Evolutionary conservation across 1,140 invertebrate genomes (phyloP), one percentile per base, ranked within the genome.

Genomic region (Bombyx mori): DNA sequence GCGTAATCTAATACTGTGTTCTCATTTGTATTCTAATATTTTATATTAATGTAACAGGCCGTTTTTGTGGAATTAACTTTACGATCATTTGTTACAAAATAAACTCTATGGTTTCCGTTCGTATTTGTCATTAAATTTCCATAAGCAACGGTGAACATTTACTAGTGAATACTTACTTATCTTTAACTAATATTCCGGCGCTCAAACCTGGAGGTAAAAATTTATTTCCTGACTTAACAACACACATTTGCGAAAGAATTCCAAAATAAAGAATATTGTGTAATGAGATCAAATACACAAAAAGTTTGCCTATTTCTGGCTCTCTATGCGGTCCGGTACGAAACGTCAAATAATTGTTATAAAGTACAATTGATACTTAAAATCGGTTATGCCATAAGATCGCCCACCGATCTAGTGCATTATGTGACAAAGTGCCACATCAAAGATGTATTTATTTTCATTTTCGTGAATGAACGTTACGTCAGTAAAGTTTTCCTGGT

Each of bases 401-500:
- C 26, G 26, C 26, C 26, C 26, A 35, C 22, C n/a, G 22, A 8
- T 12, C n/a, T 49, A 49, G 0, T 49, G 50, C 8, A 35, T 6
- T 35, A 35, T 8, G 50, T 51, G 2, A 2, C 2, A 35, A 35
- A 35, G 0, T 51, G 42, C 50, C 50, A 35, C 50, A 35, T 51
- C 18, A 35, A 7, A 7, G 26, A 18, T n/a, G 10, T 42, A 22
- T 35, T 35, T 35, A 35, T 35, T 35, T 35, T 35, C 26, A 35
- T 35, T 5, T 5, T 35, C 26, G 26, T 5, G 26, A 35, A 35
- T 35, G 26, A 22, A 35, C 18, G 22, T 51, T 9, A 51, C 10
- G 50, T 51, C 10, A 35, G 50, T 51, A 51, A 51, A 51, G 50
- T 51, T 51, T 22, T 51, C 18, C 50, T 8, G 50, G 48, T 50